Percentiles rank a stretch among this genome's conserved stretches.
Evolutionary conservation across 92 coral and sea anemone species (phyloP).

Genomic region (Epizoanthus illoricatus): DNA sequence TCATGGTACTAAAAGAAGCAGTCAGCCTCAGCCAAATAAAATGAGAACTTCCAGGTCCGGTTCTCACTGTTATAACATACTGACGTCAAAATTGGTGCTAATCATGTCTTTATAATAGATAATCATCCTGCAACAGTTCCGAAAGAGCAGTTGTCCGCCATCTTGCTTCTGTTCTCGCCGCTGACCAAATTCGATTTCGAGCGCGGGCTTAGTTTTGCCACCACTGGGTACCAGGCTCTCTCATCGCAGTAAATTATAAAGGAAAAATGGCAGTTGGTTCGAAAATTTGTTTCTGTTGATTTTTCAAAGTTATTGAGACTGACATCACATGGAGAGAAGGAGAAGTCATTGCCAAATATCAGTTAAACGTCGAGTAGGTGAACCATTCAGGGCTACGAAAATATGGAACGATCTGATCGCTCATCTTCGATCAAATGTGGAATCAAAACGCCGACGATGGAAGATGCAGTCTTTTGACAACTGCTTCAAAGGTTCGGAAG

Average conservation of each 20-base stretch:
- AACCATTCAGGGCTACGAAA: constrained; percentile 94
- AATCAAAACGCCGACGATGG: constrained; percentile 84
- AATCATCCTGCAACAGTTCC: neutral
- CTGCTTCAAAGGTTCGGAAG: constrained; percentile 89
- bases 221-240: constrained; percentile 5
- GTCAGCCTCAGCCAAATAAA: neutral
- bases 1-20: neutral
- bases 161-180: neutral
- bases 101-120: neutral
- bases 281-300: neutral
- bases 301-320: neutral
- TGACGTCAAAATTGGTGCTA: constrained; percentile 6
- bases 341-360: constrained; percentile 21
- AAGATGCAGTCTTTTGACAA: constrained; percentile 87
- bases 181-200: neutral
- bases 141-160: constrained; percentile 7
- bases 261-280: constrained; percentile 38
- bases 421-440: constrained; percentile 75
- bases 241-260: neutral
- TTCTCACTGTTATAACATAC: neutral
- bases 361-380: constrained; percentile 6
- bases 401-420: constrained; percentile 91
- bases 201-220: constrained; percentile 13
- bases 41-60: too few species aligned
- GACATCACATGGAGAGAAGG: constrained; percentile 27